Conservation (phyloP, 2,888 invertebrate genomes). For the Drosophila siamana region DNA sequence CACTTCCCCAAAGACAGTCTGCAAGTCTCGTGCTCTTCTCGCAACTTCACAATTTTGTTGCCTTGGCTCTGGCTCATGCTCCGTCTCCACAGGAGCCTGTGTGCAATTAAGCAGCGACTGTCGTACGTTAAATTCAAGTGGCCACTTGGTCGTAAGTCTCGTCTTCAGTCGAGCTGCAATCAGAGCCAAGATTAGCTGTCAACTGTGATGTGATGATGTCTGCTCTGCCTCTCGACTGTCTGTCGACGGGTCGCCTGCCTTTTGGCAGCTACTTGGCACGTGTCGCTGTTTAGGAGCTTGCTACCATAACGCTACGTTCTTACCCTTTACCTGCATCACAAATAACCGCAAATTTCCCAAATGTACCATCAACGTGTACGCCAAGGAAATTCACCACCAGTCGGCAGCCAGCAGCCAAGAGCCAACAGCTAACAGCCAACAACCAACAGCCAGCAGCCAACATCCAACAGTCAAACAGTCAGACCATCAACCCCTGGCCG, state of each 20-base stretch:
- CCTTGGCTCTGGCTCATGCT: constrained; percentile 2
- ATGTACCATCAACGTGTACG: constrained; percentile 50
- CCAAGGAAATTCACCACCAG: constrained; percentile 47
- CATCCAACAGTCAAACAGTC: constrained; percentile 3
- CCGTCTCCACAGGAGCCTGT: constrained; percentile 8
- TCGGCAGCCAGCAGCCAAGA: constrained; percentile 14
- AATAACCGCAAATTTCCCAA: constrained; percentile 47
- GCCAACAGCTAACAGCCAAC: constrained; percentile 44
- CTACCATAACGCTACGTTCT: constrained; percentile 9
- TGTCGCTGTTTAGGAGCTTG: constrained; percentile 61
- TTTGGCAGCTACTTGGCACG: constrained; percentile 79
- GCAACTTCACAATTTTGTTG: constrained; percentile 22
- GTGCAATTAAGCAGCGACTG: constrained; percentile 76
- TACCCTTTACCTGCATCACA: constrained; percentile 17
- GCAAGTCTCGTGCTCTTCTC: constrained; percentile 25
- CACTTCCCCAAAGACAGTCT: constrained; percentile 62
- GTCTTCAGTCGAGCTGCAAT: constrained; percentile 46
- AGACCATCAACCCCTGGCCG: constrained; percentile 50
- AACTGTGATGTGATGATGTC: constrained; percentile 64
- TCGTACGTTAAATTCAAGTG: constrained; percentile 76
- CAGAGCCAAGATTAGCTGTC: constrained; percentile 70
- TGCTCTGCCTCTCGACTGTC: neutral
- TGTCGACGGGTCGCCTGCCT: constrained; percentile 48
- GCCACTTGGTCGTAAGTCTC: constrained; percentile 58
- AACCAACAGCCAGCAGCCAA: constrained; percentile 52